Evolutionary conservation across 2,113 vertebrate species (phyloP).

Genomic region (Pedetes capensis): DNA sequence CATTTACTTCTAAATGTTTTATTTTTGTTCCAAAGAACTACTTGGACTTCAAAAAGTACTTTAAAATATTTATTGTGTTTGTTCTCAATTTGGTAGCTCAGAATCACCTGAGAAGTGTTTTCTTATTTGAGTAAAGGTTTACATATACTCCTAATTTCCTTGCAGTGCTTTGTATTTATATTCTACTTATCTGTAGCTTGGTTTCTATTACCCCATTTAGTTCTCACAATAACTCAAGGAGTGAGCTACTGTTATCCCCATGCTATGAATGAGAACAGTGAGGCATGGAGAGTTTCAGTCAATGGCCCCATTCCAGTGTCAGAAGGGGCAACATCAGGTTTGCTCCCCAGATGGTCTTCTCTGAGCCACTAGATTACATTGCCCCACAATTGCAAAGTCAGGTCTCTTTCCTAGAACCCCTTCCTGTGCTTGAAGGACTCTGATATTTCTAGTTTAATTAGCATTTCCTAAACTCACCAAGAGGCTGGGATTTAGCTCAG

Average conservation of each 20-base stretch:
- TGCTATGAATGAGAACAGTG: background rate
- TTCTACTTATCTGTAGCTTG: background rate
- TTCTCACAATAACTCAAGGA: background rate
- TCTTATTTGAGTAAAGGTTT: background rate
- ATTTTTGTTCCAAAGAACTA: background rate
- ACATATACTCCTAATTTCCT: background rate
- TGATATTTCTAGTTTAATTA: too few relatives aligned
- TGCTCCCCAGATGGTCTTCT: background rate
- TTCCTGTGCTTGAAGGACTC: background rate
- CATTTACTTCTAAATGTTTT: background rate
- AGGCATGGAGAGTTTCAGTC: background rate
- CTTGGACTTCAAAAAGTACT: background rate
- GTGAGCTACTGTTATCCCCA: background rate
- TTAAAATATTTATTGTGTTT: background rate
- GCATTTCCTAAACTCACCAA: too few relatives aligned
- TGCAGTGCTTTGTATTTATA: background rate
- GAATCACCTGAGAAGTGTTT: background rate
- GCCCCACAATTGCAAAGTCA: rapidly evolving
- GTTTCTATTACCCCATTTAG: background rate
- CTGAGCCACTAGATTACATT: rapidly evolving
- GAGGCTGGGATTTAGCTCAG: too few relatives aligned
- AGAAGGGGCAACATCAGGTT: background rate
- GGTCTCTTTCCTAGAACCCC: background rate
- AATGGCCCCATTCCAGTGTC: background rate
- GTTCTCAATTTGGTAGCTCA: background rate